phyloP scores from a whole-genome alignment of 64 coral and sea anemone genomes.

The Astreopora myriophthalma region DNA sequence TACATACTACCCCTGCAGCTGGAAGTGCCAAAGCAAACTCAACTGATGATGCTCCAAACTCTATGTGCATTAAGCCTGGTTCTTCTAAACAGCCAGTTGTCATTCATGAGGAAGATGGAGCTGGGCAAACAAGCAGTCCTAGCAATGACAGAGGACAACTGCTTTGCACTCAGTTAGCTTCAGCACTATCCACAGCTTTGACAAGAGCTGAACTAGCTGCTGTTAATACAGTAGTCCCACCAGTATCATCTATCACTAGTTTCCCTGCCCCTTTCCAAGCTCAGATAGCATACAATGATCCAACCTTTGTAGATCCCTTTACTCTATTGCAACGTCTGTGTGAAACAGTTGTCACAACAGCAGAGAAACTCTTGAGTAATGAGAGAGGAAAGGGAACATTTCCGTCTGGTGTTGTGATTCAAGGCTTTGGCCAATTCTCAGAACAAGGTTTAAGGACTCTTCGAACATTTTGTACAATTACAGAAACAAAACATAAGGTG shows the following conservation, averaged over 20 bases:
- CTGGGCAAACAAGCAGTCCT: no score
- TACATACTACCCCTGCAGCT: background rate
- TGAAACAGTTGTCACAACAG: background rate
- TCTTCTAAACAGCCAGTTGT: background rate
- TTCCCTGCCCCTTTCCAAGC: background rate
- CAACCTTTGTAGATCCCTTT: no score
- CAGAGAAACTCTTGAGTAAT: background rate
- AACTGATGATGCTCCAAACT: background rate
- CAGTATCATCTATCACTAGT: background rate
- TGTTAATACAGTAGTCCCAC: background rate
- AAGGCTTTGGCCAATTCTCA: background rate
- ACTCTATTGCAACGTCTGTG: background rate
- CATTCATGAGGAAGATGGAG: slow-evolving; percentile 15
- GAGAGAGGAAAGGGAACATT: background rate
- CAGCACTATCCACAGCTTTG: background rate
- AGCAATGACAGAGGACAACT: background rate
- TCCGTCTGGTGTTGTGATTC: background rate
- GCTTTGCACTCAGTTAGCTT: background rate
- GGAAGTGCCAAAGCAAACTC: background rate
- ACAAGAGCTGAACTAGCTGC: slow-evolving; percentile 32
- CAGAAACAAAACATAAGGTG: slow-evolving; percentile 48
- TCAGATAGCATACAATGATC: background rate
- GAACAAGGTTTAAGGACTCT: background rate
- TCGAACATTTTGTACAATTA: background rate
- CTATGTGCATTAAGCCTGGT: background rate